A percentile compares a stretch with the other conserved stretches of the same genome.
phyloP scores from a whole-genome alignment of 2,113 vertebrate genomes.

The Calypte anna region DNA sequence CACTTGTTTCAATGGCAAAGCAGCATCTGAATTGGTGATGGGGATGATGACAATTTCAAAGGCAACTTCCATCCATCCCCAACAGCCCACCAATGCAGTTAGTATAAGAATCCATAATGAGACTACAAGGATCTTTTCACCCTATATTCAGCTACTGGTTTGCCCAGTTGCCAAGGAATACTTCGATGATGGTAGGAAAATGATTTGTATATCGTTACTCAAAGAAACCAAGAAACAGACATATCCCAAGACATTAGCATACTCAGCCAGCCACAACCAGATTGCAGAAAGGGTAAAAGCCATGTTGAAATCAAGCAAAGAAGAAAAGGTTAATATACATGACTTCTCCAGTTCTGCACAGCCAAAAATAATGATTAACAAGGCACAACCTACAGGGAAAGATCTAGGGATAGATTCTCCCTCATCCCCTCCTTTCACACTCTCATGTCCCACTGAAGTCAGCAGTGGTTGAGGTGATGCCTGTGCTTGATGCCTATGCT shows the following conservation, averaged over 20 bases:
- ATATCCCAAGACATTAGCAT: neutral
- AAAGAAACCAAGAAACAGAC: neutral
- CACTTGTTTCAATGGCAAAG: neutral
- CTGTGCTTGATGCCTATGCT: neutral
- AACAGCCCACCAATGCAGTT: rapidly evolving
- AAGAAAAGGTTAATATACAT: neutral
- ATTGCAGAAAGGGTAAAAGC: neutral
- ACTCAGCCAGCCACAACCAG: neutral
- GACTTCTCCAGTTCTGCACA: neutral
- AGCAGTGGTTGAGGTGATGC: neutral
- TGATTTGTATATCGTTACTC: neutral
- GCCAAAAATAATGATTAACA: neutral
- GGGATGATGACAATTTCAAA: neutral
- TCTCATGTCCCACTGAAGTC: neutral
- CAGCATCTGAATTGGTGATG: neutral
- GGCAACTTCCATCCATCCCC: neutral
- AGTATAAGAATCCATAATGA: rapidly evolving
- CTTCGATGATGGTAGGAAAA: neutral
- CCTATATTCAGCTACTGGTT: neutral
- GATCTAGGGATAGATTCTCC: neutral
- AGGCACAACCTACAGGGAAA: neutral
- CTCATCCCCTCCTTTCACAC: neutral
- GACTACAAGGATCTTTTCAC: neutral
- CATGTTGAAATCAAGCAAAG: neutral
- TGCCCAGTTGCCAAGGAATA: neutral